phyloP scores from a whole-genome alignment of 2,797 vertebrate species.

The Pseudomugil tenellus region DNA sequence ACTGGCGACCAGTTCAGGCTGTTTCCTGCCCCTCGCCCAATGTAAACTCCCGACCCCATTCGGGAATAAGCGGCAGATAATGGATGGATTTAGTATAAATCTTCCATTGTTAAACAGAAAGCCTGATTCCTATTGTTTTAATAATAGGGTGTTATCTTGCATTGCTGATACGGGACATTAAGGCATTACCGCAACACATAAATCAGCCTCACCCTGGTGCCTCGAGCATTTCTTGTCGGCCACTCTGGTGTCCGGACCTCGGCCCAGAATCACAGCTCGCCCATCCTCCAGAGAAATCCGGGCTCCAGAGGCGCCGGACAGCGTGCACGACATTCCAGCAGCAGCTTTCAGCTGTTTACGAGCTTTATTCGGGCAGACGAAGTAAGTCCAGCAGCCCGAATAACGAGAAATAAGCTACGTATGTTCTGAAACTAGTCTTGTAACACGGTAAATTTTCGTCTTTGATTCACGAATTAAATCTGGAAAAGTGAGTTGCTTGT shows the following conservation, averaged over 20 bases:
- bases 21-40: too few relatives aligned
- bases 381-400: neutral
- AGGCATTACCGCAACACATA: neutral
- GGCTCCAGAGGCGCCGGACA: conserved; percentile 60
- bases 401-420: neutral
- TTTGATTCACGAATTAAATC: neutral
- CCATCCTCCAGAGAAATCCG: conserved; percentile 73
- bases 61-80: too few relatives aligned
- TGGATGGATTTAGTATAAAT: too few relatives aligned
- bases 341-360: neutral
- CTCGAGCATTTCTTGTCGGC: conserved; percentile 83
- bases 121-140: too few relatives aligned
- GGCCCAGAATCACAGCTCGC: conserved; percentile 77
- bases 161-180: too few relatives aligned
- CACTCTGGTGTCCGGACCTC: conserved; percentile 79
- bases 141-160: too few relatives aligned
- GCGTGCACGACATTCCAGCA: conserved; percentile 72
- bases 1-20: too few relatives aligned
- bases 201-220: conserved; percentile 74
- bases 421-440: neutral
- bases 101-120: too few relatives aligned
- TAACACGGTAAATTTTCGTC: neutral
- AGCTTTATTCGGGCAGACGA: neutral
- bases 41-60: too few relatives aligned
- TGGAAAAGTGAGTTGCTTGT: too few relatives aligned